Evolutionary conservation across 2,797 vertebrate species (phyloP).

Genomic region (Alca torda): DNA sequence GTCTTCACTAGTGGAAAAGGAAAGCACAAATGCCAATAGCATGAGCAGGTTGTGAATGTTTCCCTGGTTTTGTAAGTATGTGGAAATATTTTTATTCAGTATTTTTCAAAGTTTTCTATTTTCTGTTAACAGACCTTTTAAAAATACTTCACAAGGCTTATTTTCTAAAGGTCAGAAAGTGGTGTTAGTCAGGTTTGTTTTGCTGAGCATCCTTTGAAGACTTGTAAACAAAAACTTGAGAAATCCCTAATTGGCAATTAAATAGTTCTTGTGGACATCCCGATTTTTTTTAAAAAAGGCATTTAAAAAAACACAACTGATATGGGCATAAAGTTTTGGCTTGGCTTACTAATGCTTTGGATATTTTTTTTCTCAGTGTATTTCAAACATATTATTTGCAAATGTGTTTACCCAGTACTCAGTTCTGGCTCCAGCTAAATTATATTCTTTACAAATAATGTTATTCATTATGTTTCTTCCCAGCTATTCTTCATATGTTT

Average conservation of each 20-base stretch:
- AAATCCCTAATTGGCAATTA: slow-evolving; percentile 55
- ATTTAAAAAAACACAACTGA: neutral
- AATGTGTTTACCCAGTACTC: neutral
- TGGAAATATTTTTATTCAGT: neutral
- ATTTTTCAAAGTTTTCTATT: neutral
- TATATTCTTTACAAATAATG: neutral
- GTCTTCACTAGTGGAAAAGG: neutral
- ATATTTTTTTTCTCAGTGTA: neutral
- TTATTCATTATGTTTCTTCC: neutral
- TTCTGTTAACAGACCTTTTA: neutral
- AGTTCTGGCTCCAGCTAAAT: neutral
- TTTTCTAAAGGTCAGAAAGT: slow-evolving; percentile 49
- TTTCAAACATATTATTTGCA: neutral
- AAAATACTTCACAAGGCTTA: slow-evolving; percentile 8
- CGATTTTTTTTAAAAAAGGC: neutral
- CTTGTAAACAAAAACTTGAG: slow-evolving; percentile 22
- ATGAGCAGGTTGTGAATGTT: neutral
- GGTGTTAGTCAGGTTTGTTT: slow-evolving; percentile 17
- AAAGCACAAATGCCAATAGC: neutral
- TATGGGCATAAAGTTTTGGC: neutral
- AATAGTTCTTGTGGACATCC: neutral
- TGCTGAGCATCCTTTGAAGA: neutral
- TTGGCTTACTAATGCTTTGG: neutral
- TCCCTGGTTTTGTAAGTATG: neutral
- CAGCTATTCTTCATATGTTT: neutral